These are phyloP conservation scores for Pollicipes pollicipes DNA, from an alignment of 1,140 invertebrate species.

Conservation along the genomic window DNA sequence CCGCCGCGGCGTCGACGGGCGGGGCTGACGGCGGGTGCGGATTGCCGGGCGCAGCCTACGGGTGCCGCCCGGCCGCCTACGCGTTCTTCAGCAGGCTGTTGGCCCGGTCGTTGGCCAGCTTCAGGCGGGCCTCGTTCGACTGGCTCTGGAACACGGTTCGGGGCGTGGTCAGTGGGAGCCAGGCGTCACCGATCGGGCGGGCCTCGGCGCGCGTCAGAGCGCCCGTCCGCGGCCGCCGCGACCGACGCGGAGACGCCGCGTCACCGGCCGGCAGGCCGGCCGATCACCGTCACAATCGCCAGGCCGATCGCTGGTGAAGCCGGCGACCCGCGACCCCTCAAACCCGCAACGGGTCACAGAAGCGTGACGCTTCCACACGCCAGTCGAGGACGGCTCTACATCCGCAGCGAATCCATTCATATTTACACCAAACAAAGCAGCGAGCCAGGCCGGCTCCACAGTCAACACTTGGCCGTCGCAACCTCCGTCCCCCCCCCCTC, in stretches of 20 bases:
- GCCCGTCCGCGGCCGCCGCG: background rate
- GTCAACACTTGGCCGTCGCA: too few species aligned
- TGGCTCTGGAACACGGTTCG: slow-evolving; percentile 21
- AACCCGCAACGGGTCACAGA: too few species aligned
- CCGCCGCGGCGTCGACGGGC: too few species aligned
- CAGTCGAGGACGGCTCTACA: too few species aligned
- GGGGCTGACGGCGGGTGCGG: too few species aligned
- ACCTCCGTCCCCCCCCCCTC: background rate
- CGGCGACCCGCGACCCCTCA: background rate
- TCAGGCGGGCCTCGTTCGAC: slow-evolving; percentile 66
- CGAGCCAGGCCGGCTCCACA: too few species aligned
- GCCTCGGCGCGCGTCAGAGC: too few species aligned
- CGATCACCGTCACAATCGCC: background rate
- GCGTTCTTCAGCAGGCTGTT: slow-evolving; percentile 46
- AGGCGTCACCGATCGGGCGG: too few species aligned
- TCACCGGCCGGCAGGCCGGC: background rate
- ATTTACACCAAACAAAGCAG: too few species aligned
- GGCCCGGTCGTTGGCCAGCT: slow-evolving; percentile 61
- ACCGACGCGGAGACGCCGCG: slow-evolving; percentile 1
- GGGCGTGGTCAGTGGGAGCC: too few species aligned
- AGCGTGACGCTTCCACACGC: too few species aligned
- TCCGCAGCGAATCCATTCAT: too few species aligned
- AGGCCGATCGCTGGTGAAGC: background rate
- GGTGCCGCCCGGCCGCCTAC: slow-evolving; percentile 8
- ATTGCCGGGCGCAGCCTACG: background rate